These are phyloP conservation scores for Drosophila lini DNA, from an alignment of 1,140 invertebrate genomes.

Conservation along the genomic window DNA sequence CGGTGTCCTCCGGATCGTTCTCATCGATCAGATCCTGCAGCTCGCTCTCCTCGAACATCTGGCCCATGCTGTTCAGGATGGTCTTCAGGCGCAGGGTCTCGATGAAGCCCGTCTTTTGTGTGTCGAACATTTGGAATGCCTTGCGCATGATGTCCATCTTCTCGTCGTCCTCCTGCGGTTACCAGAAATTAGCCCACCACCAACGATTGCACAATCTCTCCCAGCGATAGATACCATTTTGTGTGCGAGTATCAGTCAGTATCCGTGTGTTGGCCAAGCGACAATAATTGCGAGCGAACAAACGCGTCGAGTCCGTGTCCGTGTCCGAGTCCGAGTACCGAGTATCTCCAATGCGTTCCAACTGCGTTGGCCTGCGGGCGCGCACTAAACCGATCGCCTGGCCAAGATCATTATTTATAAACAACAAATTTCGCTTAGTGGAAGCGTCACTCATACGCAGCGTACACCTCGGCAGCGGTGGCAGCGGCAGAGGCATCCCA, in stretches of 20 bases:
- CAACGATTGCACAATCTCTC: conserved; percentile 34
- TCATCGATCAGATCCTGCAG: conserved; percentile 92
- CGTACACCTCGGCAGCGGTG: conserved; percentile 26
- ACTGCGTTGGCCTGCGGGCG: conserved; percentile 73
- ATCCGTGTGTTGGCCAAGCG: conserved; percentile 31
- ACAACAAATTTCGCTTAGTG: conserved; percentile 76
- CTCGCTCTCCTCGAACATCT: conserved; percentile 95
- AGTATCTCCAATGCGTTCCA: conserved; percentile 56
- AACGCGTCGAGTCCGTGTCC: conserved; percentile 1
- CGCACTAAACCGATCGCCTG: conserved; percentile 79
- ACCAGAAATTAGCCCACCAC: conserved; percentile 10
- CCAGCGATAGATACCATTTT: conserved; percentile 64
- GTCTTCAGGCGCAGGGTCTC: conserved; percentile 95
- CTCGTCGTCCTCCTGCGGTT: conserved; percentile 87
- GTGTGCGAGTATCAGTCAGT: conserved; percentile 26
- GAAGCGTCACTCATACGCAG: conserved; percentile 66
- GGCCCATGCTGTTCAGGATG: conserved; percentile 97
- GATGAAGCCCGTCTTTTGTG: conserved; percentile 94
- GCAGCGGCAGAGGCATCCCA: conserved; percentile 26
- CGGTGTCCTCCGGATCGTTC: conserved; percentile 93
- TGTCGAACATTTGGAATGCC: conserved; percentile 98
- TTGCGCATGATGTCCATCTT: conserved; percentile 95
- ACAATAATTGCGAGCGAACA: conserved; percentile 36
- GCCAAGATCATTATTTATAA: conserved; percentile 82
- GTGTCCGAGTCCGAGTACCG: conserved; percentile 6